These are phyloP conservation scores for Drosophila mimetica DNA, from an alignment of 2,888 invertebrate species.

Conservation along the genomic window DNA sequence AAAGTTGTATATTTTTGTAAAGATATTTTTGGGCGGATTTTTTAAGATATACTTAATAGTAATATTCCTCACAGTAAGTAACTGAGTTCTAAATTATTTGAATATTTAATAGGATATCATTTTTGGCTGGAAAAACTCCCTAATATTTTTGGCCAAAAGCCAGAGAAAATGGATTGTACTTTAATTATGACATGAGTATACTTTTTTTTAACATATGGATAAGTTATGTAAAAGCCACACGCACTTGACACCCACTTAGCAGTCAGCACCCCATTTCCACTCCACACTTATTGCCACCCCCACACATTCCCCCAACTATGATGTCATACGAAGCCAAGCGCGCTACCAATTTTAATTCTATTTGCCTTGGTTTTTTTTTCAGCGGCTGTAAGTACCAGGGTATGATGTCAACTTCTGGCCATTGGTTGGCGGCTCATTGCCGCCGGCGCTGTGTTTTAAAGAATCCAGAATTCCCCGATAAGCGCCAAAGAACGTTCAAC, in stretches of 20 bases:
- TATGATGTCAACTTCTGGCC: slow-evolving; percentile 51
- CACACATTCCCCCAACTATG: slow-evolving; percentile 38
- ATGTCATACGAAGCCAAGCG: slow-evolving; percentile 42
- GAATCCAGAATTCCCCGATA: slow-evolving; percentile 29
- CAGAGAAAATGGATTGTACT: neutral
- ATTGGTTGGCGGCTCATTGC: slow-evolving; percentile 34
- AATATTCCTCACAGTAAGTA: neutral
- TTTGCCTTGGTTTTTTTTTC: slow-evolving; percentile 33
- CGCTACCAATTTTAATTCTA: slow-evolving; percentile 62
- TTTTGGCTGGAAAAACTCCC: too few relatives aligned
- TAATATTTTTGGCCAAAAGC: neutral
- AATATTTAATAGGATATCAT: too few relatives aligned
- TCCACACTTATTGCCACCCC: neutral
- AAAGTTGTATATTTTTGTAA: neutral
- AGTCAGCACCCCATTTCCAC: slow-evolving; percentile 25
- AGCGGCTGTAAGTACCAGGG: slow-evolving; percentile 20
- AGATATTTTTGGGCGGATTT: neutral
- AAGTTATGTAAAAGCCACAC: slow-evolving; percentile 29
- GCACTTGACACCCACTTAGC: slow-evolving; percentile 51
- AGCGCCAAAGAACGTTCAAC: slow-evolving; percentile 1
- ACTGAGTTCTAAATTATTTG: too few relatives aligned
- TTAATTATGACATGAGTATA: neutral
- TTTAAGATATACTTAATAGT: neutral
- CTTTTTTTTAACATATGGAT: neutral
- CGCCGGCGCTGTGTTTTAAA: slow-evolving; percentile 37